These are phyloP conservation scores for Oreortyx pictus DNA, from an alignment of 2,797 vertebrate genomes.

Conservation along the genomic window DNA sequence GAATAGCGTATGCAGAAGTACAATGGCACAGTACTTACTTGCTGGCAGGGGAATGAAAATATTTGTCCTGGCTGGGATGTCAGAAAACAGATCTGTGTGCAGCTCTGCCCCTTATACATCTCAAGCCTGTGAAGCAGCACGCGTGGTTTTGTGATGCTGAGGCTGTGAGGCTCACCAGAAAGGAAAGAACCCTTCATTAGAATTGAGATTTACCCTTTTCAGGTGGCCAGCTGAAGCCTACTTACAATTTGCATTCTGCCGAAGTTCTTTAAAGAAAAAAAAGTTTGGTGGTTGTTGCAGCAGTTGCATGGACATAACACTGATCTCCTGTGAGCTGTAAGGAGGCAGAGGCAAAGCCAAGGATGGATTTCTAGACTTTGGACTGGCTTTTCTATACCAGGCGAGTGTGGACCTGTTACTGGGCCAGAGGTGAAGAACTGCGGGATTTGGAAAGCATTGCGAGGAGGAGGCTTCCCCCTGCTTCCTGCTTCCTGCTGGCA, in stretches of 20 bases:
- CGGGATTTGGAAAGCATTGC: neutral
- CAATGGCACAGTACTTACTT: neutral
- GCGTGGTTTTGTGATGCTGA: neutral
- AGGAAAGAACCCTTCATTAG: neutral
- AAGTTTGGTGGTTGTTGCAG: neutral
- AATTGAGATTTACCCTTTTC: neutral
- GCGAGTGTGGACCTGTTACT: neutral
- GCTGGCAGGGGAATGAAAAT: accelerated
- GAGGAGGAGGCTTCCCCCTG: neutral
- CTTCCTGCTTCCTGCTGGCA: neutral
- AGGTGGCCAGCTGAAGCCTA: neutral
- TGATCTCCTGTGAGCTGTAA: neutral
- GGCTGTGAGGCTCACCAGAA: neutral
- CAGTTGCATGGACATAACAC: neutral
- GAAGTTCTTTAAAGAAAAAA: neutral
- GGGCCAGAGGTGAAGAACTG: neutral
- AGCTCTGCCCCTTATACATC: neutral
- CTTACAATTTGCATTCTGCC: neutral
- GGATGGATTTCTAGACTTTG: neutral
- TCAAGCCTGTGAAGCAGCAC: neutral
- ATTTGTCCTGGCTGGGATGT: neutral
- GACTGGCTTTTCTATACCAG: accelerated
- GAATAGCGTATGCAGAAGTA: neutral
- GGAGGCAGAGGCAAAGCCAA: neutral
- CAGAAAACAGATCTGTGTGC: neutral